These are phyloP conservation scores for Elgaria multicarinata DNA, from an alignment of 2,113 vertebrate species.

Conservation along the genomic window DNA sequence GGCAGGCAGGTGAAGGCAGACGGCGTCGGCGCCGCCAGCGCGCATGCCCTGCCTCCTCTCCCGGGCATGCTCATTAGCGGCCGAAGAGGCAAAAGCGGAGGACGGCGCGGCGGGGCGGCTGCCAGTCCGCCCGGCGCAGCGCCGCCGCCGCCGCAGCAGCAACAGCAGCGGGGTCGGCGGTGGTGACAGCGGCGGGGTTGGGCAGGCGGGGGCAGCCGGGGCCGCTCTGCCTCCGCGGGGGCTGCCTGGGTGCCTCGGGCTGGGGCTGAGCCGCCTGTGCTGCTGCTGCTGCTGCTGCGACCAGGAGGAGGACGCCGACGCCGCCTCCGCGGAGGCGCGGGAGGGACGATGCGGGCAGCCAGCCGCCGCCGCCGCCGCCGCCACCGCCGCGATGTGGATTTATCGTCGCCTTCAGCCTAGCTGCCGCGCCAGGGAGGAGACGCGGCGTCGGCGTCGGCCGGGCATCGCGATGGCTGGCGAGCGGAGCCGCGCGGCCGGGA, in stretches of 20 bases:
- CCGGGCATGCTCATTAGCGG: slow-evolving; percentile 68
- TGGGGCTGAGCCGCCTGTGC: neutral
- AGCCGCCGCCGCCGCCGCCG: neutral
- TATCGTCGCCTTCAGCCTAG: slow-evolving; percentile 39
- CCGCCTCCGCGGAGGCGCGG: neutral
- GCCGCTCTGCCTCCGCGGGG: neutral
- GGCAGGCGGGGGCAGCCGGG: neutral
- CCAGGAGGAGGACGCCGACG: no score
- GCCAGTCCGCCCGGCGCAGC: slow-evolving; percentile 21
- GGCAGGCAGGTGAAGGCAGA: slow-evolving; percentile 28
- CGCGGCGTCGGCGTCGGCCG: neutral
- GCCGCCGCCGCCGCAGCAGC: no score
- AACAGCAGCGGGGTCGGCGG: neutral
- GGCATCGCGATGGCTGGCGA: neutral
- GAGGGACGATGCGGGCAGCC: neutral
- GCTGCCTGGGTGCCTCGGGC: neutral
- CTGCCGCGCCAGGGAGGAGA: slow-evolving; percentile 30
- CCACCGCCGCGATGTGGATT: slow-evolving; percentile 56
- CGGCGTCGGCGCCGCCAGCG: slow-evolving; percentile 12
- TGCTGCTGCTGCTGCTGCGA: neutral
- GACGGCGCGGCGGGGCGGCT: slow-evolving; percentile 18
- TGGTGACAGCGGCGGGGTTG: neutral
- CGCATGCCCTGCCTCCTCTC: slow-evolving; percentile 59
- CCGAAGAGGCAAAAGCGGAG: slow-evolving; percentile 12
- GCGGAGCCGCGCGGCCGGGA: neutral